Percentiles rank a stretch among this genome's conserved stretches.
Conservation (phyloP, 2,797 vertebrate genomes). For the Pangasius sanitwongsei region DNA sequence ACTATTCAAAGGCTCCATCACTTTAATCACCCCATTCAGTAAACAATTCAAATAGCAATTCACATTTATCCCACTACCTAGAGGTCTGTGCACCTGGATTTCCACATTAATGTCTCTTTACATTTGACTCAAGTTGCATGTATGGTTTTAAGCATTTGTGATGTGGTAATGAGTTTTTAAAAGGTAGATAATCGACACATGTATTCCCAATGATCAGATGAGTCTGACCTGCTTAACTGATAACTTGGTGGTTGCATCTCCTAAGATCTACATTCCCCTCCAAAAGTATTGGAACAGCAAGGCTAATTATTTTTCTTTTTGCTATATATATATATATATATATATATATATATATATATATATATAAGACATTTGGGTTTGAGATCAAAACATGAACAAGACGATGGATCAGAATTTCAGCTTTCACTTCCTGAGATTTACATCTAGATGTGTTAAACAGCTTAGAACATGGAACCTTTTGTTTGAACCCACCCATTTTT, state of each 20-base stretch:
- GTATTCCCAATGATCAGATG: not conserved
- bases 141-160: not conserved
- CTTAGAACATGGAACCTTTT: not conserved
- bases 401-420: not conserved
- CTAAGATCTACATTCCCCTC: too few relatives aligned
- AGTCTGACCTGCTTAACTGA: not conserved
- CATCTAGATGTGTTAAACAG: not conserved
- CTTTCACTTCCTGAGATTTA: not conserved
- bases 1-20: not conserved
- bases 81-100: not conserved
- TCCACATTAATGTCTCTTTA: not conserved
- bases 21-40: not conserved
- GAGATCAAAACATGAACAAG: not conserved
- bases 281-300: not conserved
- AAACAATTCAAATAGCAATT: not conserved
- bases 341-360: too few relatives aligned
- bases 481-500: not conserved
- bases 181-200: not conserved
- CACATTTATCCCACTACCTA: not conserved
- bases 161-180: not conserved
- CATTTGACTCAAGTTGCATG: too few relatives aligned
- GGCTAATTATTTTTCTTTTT: not conserved
- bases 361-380: not conserved
- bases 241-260: too few relatives aligned
- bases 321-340: too few relatives aligned